Evolutionary conservation across 1,140 invertebrate genomes (phyloP), one percentile per base, ranked within the genome.

Genomic region (Bombus turneri): DNA sequence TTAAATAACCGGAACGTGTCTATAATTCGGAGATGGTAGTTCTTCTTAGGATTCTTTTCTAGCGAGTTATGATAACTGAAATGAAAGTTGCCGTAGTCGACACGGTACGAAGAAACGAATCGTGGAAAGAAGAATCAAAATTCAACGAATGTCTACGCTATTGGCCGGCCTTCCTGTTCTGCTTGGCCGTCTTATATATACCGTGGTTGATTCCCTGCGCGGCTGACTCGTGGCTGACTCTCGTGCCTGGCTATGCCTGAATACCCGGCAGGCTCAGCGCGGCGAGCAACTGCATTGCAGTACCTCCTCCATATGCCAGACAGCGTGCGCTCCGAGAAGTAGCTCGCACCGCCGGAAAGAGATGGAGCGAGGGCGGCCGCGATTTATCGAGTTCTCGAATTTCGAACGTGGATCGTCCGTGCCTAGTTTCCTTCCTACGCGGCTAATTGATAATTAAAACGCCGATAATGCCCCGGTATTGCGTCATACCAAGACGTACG

Each of bases 221-320:
- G 69, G 78, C 79, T 72, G 57, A 83, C 72, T 89, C 78, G 73
- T 79, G 83, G 83, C 86, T 81, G 85, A 88, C 77, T 91, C 85
- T 87, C 85, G 83, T 83, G 81, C 72, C 88, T 88, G 83, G 83
- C 88, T 83, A 90, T 91, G 87, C 88, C 92, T 91, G 91, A 93
- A 93, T 93, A 91, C 89, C 91, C 87, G 87, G 89, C 90, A 93
- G 91, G 91, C 92, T 91, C 87, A 62, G 90, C 86, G 92, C 87
- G 91, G 88, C 87, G 90, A 86, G 91, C 92, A 89, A 93, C 93
- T 93, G 93, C 93, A 94, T 92, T 94, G 93, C 93, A 94, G 93
- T 94, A 93, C 90, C 79, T 90, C 90, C 89, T 91, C 87, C 85
- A 92, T 93, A 90, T 92, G 91, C 91, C 90, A 87, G 88, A 80